These are phyloP conservation scores for Urocitellus parryii DNA, from an alignment of 2,113 vertebrate species.

Conservation along the genomic window DNA sequence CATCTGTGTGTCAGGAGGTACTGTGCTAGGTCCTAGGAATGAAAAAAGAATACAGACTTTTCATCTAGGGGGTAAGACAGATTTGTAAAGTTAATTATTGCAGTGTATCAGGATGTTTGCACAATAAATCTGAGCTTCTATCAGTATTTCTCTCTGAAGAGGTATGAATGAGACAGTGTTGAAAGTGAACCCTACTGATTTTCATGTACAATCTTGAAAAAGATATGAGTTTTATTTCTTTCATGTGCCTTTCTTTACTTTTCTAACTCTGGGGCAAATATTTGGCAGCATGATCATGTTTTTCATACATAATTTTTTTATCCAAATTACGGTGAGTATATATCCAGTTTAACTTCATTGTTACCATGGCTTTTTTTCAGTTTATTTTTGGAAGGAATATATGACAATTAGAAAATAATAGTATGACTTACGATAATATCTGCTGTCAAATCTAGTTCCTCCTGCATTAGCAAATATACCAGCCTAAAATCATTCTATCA, in stretches of 20 bases:
- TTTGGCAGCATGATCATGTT: background rate
- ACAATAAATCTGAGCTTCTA: too few species aligned
- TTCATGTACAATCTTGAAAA: conserved; percentile 35
- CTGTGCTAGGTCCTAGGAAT: background rate
- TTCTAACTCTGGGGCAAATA: conserved; percentile 16
- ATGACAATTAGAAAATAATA: conserved; percentile 13
- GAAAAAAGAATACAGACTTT: background rate
- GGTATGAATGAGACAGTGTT: background rate
- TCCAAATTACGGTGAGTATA: background rate
- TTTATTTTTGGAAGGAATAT: background rate
- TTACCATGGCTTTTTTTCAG: background rate
- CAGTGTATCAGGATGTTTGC: background rate
- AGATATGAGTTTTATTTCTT: conserved; percentile 34
- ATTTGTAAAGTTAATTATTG: background rate
- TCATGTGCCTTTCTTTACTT: background rate
- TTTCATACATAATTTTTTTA: conserved; percentile 26
- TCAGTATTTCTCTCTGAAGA: background rate
- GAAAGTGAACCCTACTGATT: conserved; percentile 4
- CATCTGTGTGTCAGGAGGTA: background rate
- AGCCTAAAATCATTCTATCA: background rate
- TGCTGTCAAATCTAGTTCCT: background rate
- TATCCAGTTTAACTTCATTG: conserved; percentile 29
- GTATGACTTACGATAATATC: background rate
- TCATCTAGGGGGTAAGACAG: background rate
- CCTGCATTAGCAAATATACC: too few species aligned